Base-by-base conservation (phyloP, 1,140 invertebrate genomes). In the Dinoponera quadriceps region DNA sequence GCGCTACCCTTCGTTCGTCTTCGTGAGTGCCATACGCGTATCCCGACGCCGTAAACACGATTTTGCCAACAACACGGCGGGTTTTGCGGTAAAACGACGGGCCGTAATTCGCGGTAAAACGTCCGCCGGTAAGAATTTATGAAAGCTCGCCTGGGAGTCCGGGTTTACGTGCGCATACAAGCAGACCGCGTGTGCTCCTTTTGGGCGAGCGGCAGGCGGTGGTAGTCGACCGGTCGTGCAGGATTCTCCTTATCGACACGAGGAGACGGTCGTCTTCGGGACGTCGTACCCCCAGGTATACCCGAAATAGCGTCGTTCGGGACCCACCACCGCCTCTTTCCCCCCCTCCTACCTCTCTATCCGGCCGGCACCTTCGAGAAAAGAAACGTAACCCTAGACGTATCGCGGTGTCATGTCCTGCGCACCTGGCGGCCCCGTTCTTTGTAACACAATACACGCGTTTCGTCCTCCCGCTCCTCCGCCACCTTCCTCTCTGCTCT, bases 361-460 rank as follows among this genome's bases (percentile, higher is more conserved):
- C 25, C 59, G 38, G 11, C 38, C 72, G 33, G 72, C 68, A 83
- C 85, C 86, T 69, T 85, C 83, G 86, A 88, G 80, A 86, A 90
- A 88, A 87, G 86, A 90, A 92, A 88, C 85, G 92, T 93, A 93
- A 93, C 90, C 83, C 90, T 93, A 93, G 90, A 92, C 92, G 86
- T 87, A 88, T 90, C 89, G 86, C 85, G 88, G 89, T 92, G 91
- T 92, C 91, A 93, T 93, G 92, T 92, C 90, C 88, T 74, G 86
- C 90, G 89, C 91, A 93, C 90, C 92, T 92, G 92, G 92, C 92
- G 92, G 92, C 90, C 87, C 77, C 75, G 87, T 90, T 89, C 92
- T 93, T 93, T 93, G 92, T 93, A 93, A 93, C 88, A 92, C 88
- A 91, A 93, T 92, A 88, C 89, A 89, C 87, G 83, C 73, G 82